Evolutionary conservation across 1,140 invertebrate species (phyloP), one percentile per base, ranked within the genome.

Genomic region (Stenopsyche tienmushanensis): DNA sequence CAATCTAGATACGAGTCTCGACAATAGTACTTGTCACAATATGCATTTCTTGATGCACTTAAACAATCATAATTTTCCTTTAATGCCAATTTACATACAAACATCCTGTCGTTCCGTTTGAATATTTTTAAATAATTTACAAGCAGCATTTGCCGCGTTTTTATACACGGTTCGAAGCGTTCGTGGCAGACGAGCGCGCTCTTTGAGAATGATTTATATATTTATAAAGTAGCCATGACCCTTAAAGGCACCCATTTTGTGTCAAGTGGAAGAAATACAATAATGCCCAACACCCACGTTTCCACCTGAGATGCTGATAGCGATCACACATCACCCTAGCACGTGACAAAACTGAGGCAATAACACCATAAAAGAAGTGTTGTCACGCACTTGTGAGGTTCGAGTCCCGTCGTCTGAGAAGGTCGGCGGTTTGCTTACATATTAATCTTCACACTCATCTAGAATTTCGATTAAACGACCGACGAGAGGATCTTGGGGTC

Each of bases 401-500:
- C n/a, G n/a, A 34, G 29, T 7, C 5, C 44, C 7, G 7, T 47
- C 44, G 8, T 47, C 44, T 7, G 44, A n/a, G n/a, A n/a, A n/a
- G n/a, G n/a, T n/a, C 10, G 17, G 18, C 44, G 10, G 44, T 47
- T 8, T 13, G 5, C 18, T 47, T 20, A 18, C 7, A 5, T n/a
- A 8, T 47, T 47, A 47, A 47, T 47, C 44, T 47, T 18, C 8
- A 18, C 44, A 47, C 44, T 7, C 42, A 60, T 60, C 57, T 47
- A 2, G 57, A 60, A 60, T 47, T 60, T 60, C 57, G 41, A 60
- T 60, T 60, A 44, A 60, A 44, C 41, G 57, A 18, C 42, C 44
- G 57, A 53, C 1, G 21, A 9, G 3, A 3, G 50, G 7, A 53
- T n/a, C n/a, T n/a, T n/a, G n/a, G n/a, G n/a, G n/a, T n/a, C n/a